Evolutionary conservation across 2,888 invertebrate genomes (phyloP).

Genomic region (Drosophila pseudotalamancana): DNA sequence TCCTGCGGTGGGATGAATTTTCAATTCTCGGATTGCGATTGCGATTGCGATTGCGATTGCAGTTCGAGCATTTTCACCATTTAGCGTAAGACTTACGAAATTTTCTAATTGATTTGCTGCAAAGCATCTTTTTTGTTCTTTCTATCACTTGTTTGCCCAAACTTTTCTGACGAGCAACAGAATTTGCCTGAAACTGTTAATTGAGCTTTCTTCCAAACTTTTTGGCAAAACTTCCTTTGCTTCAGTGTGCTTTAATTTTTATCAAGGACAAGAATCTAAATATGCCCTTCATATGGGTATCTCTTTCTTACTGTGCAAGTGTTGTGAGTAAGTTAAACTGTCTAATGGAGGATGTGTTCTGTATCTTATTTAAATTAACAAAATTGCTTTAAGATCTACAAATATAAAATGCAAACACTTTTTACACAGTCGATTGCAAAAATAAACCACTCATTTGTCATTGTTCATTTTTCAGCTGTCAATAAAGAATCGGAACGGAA

Average conservation of each 20-base stretch:
- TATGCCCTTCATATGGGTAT: too few species aligned
- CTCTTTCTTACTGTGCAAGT: too few species aligned
- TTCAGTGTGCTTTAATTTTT: background rate
- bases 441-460: background rate
- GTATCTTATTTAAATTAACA: too few species aligned
- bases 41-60: background rate
- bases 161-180: constrained; percentile 23
- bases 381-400: background rate
- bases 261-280: constrained; percentile 5
- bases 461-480: constrained; percentile 27
- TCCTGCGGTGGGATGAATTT: constrained; percentile 15
- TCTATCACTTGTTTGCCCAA: constrained; percentile 26
- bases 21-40: constrained; percentile 4
- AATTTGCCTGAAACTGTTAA: constrained; percentile 25
- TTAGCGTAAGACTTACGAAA: constrained; percentile 45
- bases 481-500: background rate
- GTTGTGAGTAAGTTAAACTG: too few species aligned
- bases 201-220: constrained; percentile 16
- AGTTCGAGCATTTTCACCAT: constrained; percentile 40
- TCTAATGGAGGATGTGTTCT: too few species aligned
- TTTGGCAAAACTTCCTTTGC: background rate
- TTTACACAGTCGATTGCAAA: background rate
- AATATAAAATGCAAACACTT: background rate
- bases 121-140: background rate
- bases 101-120: constrained; percentile 66